Base-by-base conservation (phyloP, 1,140 invertebrate species). In the Platyscapa corneri region DNA sequence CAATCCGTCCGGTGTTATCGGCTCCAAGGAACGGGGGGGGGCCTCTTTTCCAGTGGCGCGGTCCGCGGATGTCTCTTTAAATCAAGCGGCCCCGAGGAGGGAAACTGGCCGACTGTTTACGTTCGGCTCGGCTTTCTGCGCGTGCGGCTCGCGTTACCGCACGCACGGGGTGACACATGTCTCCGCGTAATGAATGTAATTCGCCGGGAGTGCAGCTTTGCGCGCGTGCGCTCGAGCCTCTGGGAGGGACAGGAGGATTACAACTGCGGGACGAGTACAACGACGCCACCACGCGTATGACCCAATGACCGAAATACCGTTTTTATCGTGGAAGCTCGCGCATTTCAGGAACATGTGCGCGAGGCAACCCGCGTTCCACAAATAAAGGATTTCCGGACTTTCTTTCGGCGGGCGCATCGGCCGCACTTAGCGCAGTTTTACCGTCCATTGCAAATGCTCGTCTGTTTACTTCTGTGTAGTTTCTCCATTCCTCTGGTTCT, bases 1-100 rank as follows among this genome's bases (percentile, higher is more conserved):
- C 70, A 42, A 39, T 42, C 70, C 70, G n/a, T 74, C 70, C 37
- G 56, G 56, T 60, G 37, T 74, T 74, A 42, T 74, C 70, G 70
- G 70, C 70, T 10, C 70, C 20, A 14, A 34, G 67, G 23, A 27
- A 60, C 56, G 56, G n/a, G n/a, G n/a, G n/a, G n/a, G n/a, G n/a
- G n/a, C n/a, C n/a, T n/a, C 23, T 60, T 60, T 60, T 27, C 56
- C 23, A 60, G 27, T 60, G n/a, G n/a, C 56, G 23, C 23, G 56
- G 27, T 5, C 10, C 56, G 56, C 56, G 6, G 7, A 53, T 34
- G 37, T 42, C 37, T 74, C 39, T 39, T 74, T 74, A 74, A 74
- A 74, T 74, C 70, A 74, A 42, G 3, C 37, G 37, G 12, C 70
- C 37, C 37, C 37, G 37, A 20, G 70, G 70, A 42, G 42, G n/a